A percentile compares a stretch with the other conserved stretches of the same genome.
phyloP scores from a whole-genome alignment of 2,888 invertebrate genomes.

The Nymphalis c-album region DNA sequence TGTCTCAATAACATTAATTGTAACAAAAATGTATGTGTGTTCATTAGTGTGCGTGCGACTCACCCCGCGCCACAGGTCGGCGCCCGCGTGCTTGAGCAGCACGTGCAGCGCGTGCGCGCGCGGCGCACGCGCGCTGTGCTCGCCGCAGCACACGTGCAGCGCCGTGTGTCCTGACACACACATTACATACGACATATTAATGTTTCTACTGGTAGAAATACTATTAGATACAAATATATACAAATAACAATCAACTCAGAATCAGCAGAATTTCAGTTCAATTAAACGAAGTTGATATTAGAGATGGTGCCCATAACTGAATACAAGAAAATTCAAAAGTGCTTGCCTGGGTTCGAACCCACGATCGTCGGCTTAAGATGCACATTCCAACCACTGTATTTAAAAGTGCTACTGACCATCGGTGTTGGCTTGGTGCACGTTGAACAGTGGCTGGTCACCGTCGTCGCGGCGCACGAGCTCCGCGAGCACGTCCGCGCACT shows the following conservation, averaged over 20 bases:
- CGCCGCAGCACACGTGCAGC: slow-evolving; percentile 66
- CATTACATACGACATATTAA: no score
- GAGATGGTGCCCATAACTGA: no score
- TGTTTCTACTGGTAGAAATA: no score
- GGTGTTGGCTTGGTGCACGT: slow-evolving; percentile 59
- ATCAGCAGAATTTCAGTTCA: no score
- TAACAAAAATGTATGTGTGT: neutral
- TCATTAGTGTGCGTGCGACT: slow-evolving; percentile 40
- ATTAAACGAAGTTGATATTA: no score
- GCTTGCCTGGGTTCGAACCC: neutral
- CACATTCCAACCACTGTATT: no score
- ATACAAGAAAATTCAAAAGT: neutral
- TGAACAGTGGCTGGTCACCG: slow-evolving; percentile 53
- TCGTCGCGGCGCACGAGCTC: slow-evolving; percentile 48
- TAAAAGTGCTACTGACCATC: slow-evolving; percentile 54
- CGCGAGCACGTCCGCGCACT: slow-evolving; percentile 48
- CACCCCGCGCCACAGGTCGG: slow-evolving; percentile 68
- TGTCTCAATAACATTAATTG: no score
- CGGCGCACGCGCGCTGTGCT: slow-evolving; percentile 53
- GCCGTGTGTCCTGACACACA: slow-evolving; percentile 62
- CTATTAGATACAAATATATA: no score
- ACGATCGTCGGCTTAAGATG: neutral
- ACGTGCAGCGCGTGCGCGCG: slow-evolving; percentile 59
- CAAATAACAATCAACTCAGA: no score
- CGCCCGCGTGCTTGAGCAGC: slow-evolving; percentile 60